Base-by-base conservation (phyloP, 2,113 vertebrate genomes). In the Phaethon lepturus region DNA sequence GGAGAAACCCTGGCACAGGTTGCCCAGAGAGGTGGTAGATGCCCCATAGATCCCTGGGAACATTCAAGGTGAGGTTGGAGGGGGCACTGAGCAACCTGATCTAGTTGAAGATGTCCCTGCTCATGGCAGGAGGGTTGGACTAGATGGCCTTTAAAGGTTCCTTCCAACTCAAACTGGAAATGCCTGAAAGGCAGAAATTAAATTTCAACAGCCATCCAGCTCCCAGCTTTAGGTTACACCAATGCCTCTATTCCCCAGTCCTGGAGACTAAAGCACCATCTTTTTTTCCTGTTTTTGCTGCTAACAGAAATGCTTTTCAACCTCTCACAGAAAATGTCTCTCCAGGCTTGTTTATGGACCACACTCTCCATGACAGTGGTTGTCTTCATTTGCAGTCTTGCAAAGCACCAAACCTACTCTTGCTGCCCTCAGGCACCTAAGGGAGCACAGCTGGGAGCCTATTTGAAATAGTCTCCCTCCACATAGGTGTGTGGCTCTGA, bases 391-490 rank as follows among this genome's bases (percentile, higher is more conserved):
- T 58, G 31, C 44, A 26, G 26, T 17, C 71, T 42, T 76, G 14
- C 8, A 28, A 88, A 83, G 83, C 63, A 50, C 45, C 31, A 58
- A 28, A 76, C 28, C 33, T 49, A 33, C 49, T 35, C 71, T 82
- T 2, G 4, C 42, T 49, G 25, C 50, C 44, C 18, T 45, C 0
- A 0, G 38, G 19, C 60, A 44, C 23, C 17, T 28, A 17, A 17
- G 62, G 56, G 28, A 45, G n/a, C 0, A 0, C 33, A 56, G 19
- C 35, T 71, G 38, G 38, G 38, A 38, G 38, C 38, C 38, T 38
- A 38, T 38, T 38, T 38, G 38, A 38, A 38, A 8, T 38, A 38
- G 38, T 38, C 38, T 38, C 38, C 38, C 38, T 67, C 13, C 25
- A 6, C 0, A 1, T 45, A 56, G 25, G 25, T 15, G 4, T 24